phyloP scores from a whole-genome alignment of 1,140 invertebrate genomes.

The Lanistes nyassanus region DNA sequence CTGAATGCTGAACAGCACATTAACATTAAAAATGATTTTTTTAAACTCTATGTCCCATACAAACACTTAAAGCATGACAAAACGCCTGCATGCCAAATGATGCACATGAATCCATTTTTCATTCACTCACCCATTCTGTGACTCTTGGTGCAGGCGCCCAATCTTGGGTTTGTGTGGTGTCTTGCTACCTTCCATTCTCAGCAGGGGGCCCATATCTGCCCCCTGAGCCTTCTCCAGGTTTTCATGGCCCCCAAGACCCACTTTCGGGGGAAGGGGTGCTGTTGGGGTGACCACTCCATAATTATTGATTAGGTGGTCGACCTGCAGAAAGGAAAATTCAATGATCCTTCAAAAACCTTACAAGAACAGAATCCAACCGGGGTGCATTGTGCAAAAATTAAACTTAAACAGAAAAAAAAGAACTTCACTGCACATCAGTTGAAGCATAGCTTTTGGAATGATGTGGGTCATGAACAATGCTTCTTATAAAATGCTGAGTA shows the following conservation, averaged over 20 bases:
- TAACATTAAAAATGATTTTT: no score
- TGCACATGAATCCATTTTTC: neutral
- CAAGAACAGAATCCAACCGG: no score
- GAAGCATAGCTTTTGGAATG: no score
- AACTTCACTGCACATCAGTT: no score
- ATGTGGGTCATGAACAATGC: no score
- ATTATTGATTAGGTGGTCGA: constrained; percentile 55
- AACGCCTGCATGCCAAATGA: neutral
- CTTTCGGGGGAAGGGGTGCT: constrained; percentile 42
- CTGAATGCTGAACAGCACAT: no score
- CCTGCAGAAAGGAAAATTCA: neutral
- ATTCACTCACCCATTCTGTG: constrained; percentile 50
- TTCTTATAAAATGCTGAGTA: no score
- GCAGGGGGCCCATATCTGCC: constrained; percentile 54
- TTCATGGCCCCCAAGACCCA: constrained; percentile 57
- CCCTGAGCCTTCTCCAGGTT: constrained; percentile 57
- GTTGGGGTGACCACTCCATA: constrained; percentile 48
- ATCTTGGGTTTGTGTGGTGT: constrained; percentile 46
- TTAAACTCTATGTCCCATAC: neutral
- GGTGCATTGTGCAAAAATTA: no score
- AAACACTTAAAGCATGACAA: neutral
- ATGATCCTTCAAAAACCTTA: no score
- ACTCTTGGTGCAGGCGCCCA: constrained; percentile 53
- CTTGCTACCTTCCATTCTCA: constrained; percentile 52
- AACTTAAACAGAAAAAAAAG: no score